Base-by-base conservation (phyloP, 2,113 vertebrate genomes). In the Labeo catla region DNA sequence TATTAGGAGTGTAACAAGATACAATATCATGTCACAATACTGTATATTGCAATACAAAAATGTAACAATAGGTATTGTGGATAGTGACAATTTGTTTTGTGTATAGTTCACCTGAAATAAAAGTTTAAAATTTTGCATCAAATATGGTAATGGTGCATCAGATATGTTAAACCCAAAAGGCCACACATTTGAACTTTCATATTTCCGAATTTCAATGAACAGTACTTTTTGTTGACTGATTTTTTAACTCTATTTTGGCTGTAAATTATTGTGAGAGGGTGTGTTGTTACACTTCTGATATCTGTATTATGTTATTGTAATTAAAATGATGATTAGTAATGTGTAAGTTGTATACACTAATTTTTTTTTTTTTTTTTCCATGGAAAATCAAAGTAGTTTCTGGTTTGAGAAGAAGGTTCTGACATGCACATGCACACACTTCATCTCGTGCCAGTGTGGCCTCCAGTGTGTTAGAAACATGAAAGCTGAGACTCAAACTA, bases 401-500 rank as follows among this genome's bases (percentile, higher is more conserved):
- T 13, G 23, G 2, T 6, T 49, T 81, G 61, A 36, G 63, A 8
- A 68, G 45, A 66, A 66, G 45, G 5, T 36, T 28, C 50, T 70
- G 34, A 52, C 9, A 50, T 2, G 9, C 61, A 50, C 80, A 21
- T 82, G 63, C 28, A 66, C 61, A 21, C n/a, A 36, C 28, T 70
- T 28, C 2, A 82, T 59, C 63, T 7, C 36, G 45, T 86, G 73
- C 45, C 84, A 61, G n/a, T 8, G 21, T n/a, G 36, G 70, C 43
- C 50, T 50, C 11, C 28, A 76, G 47, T 23, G 61, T 89, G 70
- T 50, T 39, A 79, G 76, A 65, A 63, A 81, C 34, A 19, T 87
- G 82, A 85, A 81, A 85, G 16, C 70, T 82, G 39, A n/a, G 74
- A 72, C 54, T 89, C 45, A 39, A 68, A 23, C 50, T 12, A n/a